Conservation (phyloP, 2,797 vertebrate genomes). For the Botia almorhae region DNA sequence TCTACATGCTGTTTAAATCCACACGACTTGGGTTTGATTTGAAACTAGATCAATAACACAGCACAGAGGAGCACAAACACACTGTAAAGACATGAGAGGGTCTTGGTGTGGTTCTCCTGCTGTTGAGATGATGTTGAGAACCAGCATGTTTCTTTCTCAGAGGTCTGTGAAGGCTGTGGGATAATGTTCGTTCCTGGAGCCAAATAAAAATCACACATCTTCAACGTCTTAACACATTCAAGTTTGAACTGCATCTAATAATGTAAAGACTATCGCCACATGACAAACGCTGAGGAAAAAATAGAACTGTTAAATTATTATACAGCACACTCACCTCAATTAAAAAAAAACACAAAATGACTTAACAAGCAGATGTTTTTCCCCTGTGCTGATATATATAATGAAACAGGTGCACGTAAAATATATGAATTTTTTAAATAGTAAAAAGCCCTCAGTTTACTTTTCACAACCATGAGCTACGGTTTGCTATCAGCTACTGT, state of each 20-base stretch:
- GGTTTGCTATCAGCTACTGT: not conserved
- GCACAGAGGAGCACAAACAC: conserved; percentile 46
- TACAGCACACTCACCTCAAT: not conserved
- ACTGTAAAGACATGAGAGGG: conserved; percentile 24
- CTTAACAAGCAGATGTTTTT: not conserved
- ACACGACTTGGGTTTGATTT: conserved; percentile 57
- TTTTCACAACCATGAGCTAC: not conserved
- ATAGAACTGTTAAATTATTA: not conserved
- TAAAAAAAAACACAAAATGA: not conserved
- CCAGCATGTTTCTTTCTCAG: conserved; percentile 22
- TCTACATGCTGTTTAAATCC: conserved; percentile 63
- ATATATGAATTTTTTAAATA: not conserved
- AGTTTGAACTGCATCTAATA: conserved; percentile 15
- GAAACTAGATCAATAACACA: conserved; percentile 55
- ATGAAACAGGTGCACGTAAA: not conserved
- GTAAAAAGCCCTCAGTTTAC: not conserved
- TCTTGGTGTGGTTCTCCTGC: conserved; percentile 51
- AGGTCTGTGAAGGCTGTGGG: conserved; percentile 1
- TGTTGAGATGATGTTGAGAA: conserved; percentile 48
- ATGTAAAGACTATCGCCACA: conserved; percentile 3
- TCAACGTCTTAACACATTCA: conserved; percentile 1
- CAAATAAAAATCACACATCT: conserved; percentile 9
- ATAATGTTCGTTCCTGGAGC: conserved; percentile 5
- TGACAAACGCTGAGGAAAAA: not conserved
- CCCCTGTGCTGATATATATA: not conserved